Conservation (phyloP, 2,797 vertebrate species). For the Urophycis tenuis region DNA sequence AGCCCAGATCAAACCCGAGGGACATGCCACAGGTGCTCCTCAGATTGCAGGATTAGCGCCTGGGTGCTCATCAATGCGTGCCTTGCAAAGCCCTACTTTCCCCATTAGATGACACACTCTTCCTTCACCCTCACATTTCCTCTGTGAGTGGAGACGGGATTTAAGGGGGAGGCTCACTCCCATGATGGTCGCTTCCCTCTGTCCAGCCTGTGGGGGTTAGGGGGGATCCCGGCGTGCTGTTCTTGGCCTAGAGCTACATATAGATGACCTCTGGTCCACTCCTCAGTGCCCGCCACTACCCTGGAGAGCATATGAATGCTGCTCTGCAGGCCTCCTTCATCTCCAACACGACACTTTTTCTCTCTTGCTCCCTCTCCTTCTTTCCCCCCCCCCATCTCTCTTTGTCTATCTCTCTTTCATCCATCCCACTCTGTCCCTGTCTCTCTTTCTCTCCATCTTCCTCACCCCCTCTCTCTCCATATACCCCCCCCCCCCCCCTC, state of each 20-base stretch:
- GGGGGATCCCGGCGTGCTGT: slow-evolving; percentile 49
- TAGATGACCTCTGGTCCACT: slow-evolving; percentile 63
- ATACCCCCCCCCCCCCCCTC: slow-evolving; percentile 8
- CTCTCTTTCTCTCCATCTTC: background rate
- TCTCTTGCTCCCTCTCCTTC: background rate
- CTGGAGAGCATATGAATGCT: slow-evolving; percentile 63
- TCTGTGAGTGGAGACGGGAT: slow-evolving; percentile 38
- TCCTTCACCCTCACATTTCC: slow-evolving; percentile 30
- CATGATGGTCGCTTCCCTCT: no score
- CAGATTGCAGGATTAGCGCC: slow-evolving; percentile 9
- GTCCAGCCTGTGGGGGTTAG: no score
- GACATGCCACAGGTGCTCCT: slow-evolving; percentile 37
- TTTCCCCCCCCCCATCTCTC: background rate
- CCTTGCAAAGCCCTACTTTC: slow-evolving; percentile 7
- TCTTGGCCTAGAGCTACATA: slow-evolving; percentile 43
- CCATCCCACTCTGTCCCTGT: background rate
- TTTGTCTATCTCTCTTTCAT: background rate
- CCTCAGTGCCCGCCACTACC: slow-evolving; percentile 42
- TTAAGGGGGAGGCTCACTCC: slow-evolving; percentile 46
- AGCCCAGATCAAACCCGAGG: slow-evolving; percentile 9
- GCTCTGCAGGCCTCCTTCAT: slow-evolving; percentile 33
- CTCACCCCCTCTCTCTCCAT: background rate
- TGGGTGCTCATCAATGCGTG: background rate
- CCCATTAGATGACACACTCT: slow-evolving; percentile 39
- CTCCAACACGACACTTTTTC: background rate